Conservation (phyloP, 2,797 vertebrate species). For the Diceros bicornis region DNA sequence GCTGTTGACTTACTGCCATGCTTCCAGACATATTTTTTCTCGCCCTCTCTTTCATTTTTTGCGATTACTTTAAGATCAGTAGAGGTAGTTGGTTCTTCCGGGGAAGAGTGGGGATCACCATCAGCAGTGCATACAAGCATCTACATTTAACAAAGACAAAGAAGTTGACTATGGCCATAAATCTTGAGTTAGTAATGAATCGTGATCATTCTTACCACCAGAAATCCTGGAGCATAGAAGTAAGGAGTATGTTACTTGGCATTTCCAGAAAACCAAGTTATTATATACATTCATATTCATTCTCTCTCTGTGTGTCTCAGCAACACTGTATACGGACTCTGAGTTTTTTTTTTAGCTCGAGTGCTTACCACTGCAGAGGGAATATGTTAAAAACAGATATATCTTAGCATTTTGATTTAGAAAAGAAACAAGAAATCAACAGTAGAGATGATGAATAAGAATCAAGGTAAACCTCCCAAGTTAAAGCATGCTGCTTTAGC, state of each 20-base stretch:
- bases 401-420: slow-evolving; percentile 72
- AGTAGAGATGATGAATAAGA: slow-evolving; percentile 67
- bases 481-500: slow-evolving; percentile 53
- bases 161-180: not conserved
- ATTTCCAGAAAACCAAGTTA: slow-evolving; percentile 69
- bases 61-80: slow-evolving; percentile 93
- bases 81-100: slow-evolving; percentile 93
- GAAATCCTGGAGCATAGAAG: slow-evolving; percentile 18
- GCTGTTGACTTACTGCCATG: slow-evolving; percentile 92
- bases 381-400: slow-evolving; percentile 52
- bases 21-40: slow-evolving; percentile 97
- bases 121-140: slow-evolving; percentile 97
- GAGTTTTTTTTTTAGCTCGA: slow-evolving; percentile 43
- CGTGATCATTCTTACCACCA: slow-evolving; percentile 49
- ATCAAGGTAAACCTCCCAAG: slow-evolving; percentile 40
- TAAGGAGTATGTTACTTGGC: slow-evolving; percentile 11
- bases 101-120: slow-evolving; percentile 93
- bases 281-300: slow-evolving; percentile 28
- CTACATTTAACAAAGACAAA: slow-evolving; percentile 87
- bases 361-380: slow-evolving; percentile 51
- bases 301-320: not conserved
- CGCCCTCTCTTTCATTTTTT: slow-evolving; percentile 93
- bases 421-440: slow-evolving; percentile 68
- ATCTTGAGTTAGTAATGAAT: slow-evolving; percentile 44
- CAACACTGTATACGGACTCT: not conserved